A percentile compares a stretch with the other conserved stretches of the same genome.
These are phyloP conservation scores for Cherax destructor DNA, from an alignment of 1,140 invertebrate species.

Conservation along the genomic window DNA sequence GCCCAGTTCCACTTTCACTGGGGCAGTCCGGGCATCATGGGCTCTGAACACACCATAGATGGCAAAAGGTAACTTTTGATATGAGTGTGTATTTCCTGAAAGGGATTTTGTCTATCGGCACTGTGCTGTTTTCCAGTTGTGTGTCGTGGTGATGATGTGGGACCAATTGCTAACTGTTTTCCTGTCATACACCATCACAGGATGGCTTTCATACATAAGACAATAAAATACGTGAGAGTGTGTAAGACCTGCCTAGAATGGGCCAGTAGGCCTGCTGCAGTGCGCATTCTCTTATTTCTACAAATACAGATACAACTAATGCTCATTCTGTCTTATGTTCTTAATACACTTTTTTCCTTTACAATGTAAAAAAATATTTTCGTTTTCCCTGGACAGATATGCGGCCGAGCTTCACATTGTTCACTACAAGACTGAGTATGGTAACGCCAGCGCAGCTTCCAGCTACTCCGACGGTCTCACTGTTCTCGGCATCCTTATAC, in stretches of 20 bases:
- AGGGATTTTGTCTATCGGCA: no score
- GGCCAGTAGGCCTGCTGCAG: no score
- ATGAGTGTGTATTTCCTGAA: no score
- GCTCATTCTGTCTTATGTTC: background rate
- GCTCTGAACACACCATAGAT: constrained; percentile 78
- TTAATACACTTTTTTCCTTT: background rate
- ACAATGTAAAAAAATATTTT: background rate
- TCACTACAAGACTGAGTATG: constrained; percentile 86
- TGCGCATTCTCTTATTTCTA: background rate
- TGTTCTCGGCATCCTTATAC: constrained; percentile 85
- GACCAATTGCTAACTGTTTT: no score
- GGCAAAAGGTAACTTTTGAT: background rate
- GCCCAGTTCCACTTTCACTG: constrained; percentile 79
- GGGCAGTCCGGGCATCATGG: constrained; percentile 75
- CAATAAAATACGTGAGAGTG: no score
- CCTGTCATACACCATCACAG: background rate
- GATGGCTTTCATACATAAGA: no score
- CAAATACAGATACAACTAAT: background rate
- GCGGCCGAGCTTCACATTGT: constrained; percentile 87
- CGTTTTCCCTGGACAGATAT: constrained; percentile 75
- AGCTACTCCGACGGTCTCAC: constrained; percentile 85
- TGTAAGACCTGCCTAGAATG: no score
- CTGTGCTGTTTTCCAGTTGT: no score
- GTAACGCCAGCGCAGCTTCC: constrained; percentile 81
- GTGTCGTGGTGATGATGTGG: no score